Evolutionary conservation across 1,140 invertebrate genomes (phyloP).

Genomic region (Drosophila sechellia): DNA sequence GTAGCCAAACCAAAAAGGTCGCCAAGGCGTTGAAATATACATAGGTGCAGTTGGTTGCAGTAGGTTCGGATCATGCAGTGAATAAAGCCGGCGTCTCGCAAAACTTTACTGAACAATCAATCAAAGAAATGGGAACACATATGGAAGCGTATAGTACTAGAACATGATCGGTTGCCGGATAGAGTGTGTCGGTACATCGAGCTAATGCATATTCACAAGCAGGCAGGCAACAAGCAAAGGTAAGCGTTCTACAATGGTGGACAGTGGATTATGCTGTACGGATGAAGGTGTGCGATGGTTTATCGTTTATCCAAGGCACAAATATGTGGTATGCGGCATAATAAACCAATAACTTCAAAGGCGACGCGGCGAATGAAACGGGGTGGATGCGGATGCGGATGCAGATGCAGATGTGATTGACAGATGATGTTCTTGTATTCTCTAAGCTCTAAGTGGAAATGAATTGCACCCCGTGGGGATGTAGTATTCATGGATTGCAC

Average conservation of each 20-base stretch:
- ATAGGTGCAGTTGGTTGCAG: slow-evolving; percentile 14
- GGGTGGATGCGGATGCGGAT: slow-evolving; percentile 1
- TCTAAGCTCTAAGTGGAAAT: background rate
- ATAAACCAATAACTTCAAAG: slow-evolving; percentile 9
- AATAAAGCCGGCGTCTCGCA: slow-evolving; percentile 5
- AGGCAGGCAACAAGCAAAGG: slow-evolving; percentile 26
- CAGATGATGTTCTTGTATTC: background rate
- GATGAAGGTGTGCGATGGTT: background rate
- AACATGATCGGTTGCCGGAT: background rate
- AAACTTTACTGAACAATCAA: background rate
- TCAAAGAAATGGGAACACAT: slow-evolving; percentile 1
- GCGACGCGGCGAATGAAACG: slow-evolving; percentile 6
- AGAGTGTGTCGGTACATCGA: background rate
- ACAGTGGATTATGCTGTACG: background rate
- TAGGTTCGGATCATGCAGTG: slow-evolving; percentile 21
- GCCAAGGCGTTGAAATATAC: background rate
- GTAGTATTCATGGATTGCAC: slow-evolving; percentile 8
- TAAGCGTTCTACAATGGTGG: slow-evolving; percentile 21
- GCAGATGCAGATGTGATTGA: background rate
- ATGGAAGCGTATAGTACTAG: background rate
- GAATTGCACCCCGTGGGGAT: background rate
- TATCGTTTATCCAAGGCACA: background rate
- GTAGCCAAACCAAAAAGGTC: slow-evolving; percentile 13
- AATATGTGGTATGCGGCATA: slow-evolving; percentile 3
- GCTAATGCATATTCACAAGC: slow-evolving; percentile 7